These are phyloP conservation scores for Alitta virens DNA, from an alignment of 2,888 invertebrate species.

Conservation along the genomic window DNA sequence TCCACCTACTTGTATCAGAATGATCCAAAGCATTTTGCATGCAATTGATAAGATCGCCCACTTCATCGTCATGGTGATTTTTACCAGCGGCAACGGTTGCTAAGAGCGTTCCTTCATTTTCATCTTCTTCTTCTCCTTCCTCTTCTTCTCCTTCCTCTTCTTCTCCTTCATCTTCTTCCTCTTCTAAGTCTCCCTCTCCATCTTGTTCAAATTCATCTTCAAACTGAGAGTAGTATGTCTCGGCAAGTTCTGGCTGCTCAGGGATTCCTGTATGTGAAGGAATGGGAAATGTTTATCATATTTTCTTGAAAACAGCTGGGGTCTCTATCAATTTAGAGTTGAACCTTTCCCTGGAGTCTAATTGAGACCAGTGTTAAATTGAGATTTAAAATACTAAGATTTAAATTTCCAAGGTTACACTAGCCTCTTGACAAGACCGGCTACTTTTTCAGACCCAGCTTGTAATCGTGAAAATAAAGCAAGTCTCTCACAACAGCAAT, in stretches of 20 bases:
- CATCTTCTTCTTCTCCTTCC: conserved; percentile 13
- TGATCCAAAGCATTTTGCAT: conserved; percentile 47
- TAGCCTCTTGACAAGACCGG: no score
- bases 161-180: conserved; percentile 13
- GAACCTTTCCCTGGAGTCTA: no score
- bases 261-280: conserved; percentile 57
- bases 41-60: conserved; percentile 42
- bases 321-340: no score
- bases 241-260: conserved; percentile 48
- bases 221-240: conserved; percentile 55
- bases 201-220: conserved; percentile 43
- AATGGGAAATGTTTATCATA: no score
- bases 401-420: no score
- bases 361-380: no score
- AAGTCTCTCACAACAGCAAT: no score
- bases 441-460: no score
- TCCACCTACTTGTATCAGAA: conserved; percentile 35
- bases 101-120: conserved; percentile 25
- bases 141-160: conserved; percentile 22
- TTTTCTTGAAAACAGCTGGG: no score
- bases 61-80: conserved; percentile 19
- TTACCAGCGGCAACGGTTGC: conserved; percentile 9
- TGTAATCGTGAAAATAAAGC: no score
- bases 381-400: no score
- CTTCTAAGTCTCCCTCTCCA: conserved; percentile 18